Base-by-base conservation (phyloP, 2,888 invertebrate genomes). In the Leucophenga maculata region DNA sequence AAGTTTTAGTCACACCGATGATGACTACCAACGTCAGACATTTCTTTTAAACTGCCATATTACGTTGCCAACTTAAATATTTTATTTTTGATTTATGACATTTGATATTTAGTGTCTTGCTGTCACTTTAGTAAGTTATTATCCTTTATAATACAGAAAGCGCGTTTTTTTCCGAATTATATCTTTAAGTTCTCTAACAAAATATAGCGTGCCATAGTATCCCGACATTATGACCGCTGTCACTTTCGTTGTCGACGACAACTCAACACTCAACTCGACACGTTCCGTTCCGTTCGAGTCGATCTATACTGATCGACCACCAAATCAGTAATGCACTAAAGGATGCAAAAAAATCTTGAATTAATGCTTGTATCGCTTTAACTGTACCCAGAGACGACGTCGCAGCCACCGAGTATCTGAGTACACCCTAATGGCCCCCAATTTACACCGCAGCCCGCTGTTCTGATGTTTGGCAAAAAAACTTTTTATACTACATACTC, bases 311-410 rank as follows among this genome's bases (percentile, higher is more conserved):
- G 85, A 78, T 87, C 87, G 87, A 85, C 85, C 84, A 86, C 88
- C 86, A 85, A 88, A 87, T 83, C 84, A 86, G 86, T 84, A 88
- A 88, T 88, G 88, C 88, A 88, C 88, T 87, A 88, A 87, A 86
- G 87, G 87, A 88, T 88, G 88, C 88, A 88, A 87, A 87, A 87
- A 87, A 86, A 85, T 86, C 84, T 86, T 86, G 83, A 87, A 79
- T 84, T 81, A 82, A 84, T 84, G 82, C 80, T 76, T 73, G 71
- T 72, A 69, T 69, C 69, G 74, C 74, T 72, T 71, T 70, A 77
- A 76, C 77, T 77, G 77, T 77, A 77, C 77, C 72, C 50, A 50
- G 13, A 50, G 18, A n/a, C 16, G 18, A 18, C 18, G 50, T 8
- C 50, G 13, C 50, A 50, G 50, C 50, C 2, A 11, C 50, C 50